phyloP scores from a whole-genome alignment of 2,113 vertebrate species.

The Nerophis lumbriciformis region DNA sequence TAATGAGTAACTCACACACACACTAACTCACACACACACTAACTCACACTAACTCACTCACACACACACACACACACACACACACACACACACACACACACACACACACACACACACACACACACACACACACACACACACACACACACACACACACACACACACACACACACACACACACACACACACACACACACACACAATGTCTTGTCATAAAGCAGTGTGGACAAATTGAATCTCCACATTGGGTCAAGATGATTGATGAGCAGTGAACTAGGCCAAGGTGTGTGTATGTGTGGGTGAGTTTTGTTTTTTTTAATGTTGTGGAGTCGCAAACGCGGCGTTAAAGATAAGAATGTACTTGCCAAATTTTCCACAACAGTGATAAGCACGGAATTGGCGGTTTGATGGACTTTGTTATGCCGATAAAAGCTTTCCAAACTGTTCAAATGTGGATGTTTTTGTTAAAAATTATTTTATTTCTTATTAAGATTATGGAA shows the following conservation, averaged over 20 bases:
- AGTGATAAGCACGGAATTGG: slow-evolving; percentile 15
- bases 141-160: slow-evolving; percentile 14
- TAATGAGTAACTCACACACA: slow-evolving; percentile 62
- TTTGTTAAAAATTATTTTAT: slow-evolving; percentile 34
- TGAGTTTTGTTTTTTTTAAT: not conserved
- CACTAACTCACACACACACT: too few relatives aligned
- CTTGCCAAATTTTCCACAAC: not conserved
- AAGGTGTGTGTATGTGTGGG: not conserved
- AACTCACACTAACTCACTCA: too few relatives aligned
- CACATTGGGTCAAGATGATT: slow-evolving; percentile 25
- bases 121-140: slow-evolving; percentile 24
- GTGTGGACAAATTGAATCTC: slow-evolving; percentile 15
- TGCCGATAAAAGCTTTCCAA: too few relatives aligned
- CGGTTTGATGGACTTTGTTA: not conserved
- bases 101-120: not conserved
- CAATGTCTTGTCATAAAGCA: slow-evolving; percentile 51
- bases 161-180: not conserved
- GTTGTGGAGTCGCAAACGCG: not conserved
- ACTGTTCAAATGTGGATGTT: not conserved
- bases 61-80: not conserved
- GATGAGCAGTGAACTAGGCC: slow-evolving; percentile 5
- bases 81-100: too few relatives aligned
- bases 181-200: not conserved
- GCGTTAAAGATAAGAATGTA: not conserved
- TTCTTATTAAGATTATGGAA: slow-evolving; percentile 21